Evolutionary conservation across 2,888 invertebrate genomes (phyloP).

Genomic region (Bellardia pandia): DNA sequence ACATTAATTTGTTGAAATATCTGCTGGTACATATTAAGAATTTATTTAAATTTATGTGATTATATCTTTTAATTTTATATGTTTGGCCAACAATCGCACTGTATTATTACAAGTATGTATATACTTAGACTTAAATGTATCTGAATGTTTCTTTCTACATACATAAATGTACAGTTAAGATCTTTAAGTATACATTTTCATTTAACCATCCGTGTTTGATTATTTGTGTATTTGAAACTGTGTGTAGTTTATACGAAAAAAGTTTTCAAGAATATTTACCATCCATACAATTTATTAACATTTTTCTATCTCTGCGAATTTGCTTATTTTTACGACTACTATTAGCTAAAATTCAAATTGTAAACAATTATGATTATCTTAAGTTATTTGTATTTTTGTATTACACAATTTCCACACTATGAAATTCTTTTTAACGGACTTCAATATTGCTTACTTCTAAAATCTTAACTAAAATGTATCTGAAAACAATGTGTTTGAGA

Average conservation of each 20-base stretch:
- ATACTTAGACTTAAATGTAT: conserved; percentile 10
- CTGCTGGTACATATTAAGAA: background rate
- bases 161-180: background rate
- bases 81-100: background rate
- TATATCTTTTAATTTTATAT: conserved; percentile 34
- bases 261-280: conserved; percentile 19
- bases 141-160: conserved; percentile 13
- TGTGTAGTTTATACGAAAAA: conserved; percentile 32
- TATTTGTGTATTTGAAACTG: conserved; percentile 1
- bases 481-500: background rate
- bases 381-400: conserved; percentile 24
- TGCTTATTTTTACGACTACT: conserved; percentile 59
- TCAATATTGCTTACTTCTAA: conserved; percentile 15
- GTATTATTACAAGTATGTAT: too few species aligned
- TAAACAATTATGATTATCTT: conserved; percentile 64
- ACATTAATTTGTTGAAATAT: background rate
- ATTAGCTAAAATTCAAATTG: conserved; percentile 55
- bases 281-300: conserved; percentile 51
- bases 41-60: conserved; percentile 52
- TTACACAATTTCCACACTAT: conserved; percentile 57
- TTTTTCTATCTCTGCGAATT: conserved; percentile 38
- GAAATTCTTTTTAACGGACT: background rate
- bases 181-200: conserved; percentile 32
- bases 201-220: conserved; percentile 19
- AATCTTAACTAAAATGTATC: background rate